Conservation (phyloP, 2,113 vertebrate species). For the Charina bottae region DNA sequence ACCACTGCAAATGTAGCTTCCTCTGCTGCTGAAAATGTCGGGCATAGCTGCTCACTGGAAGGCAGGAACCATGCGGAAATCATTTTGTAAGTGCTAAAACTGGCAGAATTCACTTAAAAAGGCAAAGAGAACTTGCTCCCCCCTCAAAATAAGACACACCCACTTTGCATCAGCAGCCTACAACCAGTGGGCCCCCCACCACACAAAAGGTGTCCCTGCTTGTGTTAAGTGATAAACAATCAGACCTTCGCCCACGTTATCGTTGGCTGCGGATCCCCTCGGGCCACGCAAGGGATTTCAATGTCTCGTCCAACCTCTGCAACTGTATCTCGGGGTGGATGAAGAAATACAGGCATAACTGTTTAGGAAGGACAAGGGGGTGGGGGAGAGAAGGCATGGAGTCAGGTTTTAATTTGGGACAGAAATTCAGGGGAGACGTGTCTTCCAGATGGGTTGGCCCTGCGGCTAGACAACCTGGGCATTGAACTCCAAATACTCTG, state of each 20-base stretch:
- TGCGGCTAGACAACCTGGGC: too few relatives aligned
- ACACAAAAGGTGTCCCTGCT: not conserved
- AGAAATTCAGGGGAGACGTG: not conserved
- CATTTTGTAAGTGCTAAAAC: too few relatives aligned
- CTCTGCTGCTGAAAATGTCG: too few relatives aligned
- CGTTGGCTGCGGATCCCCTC: conserved; percentile 70
- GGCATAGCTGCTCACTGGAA: too few relatives aligned
- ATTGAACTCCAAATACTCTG: not conserved
- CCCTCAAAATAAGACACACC: not conserved
- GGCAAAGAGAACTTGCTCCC: not conserved
- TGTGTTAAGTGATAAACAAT: not conserved
- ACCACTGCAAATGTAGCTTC: too few relatives aligned
- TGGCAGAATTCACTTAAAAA: not conserved
- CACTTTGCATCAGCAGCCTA: not conserved
- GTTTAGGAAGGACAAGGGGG: not conserved
- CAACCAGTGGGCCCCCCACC: not conserved
- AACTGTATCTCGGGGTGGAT: conserved; percentile 59
- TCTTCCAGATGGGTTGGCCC: not conserved
- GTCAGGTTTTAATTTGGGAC: not conserved
- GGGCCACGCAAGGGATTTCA: conserved; percentile 60
- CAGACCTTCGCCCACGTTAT: conserved; percentile 74
- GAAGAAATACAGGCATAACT: conserved; percentile 73
- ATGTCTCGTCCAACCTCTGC: conserved; percentile 70
- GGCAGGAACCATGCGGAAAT: too few relatives aligned
- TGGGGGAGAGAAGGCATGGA: rapidly evolving